These are phyloP conservation scores for Petrocephalus zakoni DNA, from an alignment of 2,113 vertebrate species.

Conservation along the genomic window DNA sequence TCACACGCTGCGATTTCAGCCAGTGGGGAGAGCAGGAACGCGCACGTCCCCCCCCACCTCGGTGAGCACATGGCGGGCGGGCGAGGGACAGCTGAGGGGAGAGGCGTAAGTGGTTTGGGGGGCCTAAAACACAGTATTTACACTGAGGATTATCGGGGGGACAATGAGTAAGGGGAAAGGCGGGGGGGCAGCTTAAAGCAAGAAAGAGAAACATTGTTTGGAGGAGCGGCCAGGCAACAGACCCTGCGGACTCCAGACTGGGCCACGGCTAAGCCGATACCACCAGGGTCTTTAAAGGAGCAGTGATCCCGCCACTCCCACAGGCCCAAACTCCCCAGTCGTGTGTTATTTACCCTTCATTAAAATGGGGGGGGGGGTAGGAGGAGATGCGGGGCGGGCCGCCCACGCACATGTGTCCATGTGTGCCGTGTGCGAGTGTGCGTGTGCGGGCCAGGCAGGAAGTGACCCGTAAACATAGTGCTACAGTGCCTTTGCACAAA, in stretches of 20 bases:
- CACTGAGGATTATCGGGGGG: conserved; percentile 74
- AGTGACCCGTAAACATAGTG: conserved; percentile 95
- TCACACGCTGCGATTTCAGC: not conserved
- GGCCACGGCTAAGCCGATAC: too few relatives aligned
- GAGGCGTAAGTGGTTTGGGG: conserved; percentile 65
- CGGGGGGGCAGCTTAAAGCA: not conserved
- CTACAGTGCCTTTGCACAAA: conserved; percentile 82
- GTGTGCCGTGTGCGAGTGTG: conserved; percentile 8
- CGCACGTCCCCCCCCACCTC: not conserved
- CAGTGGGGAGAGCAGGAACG: conserved; percentile 37
- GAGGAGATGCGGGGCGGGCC: not conserved
- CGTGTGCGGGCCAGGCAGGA: conserved; percentile 85
- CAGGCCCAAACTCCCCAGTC: not conserved
- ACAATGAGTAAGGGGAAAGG: conserved; percentile 11
- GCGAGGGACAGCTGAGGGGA: conserved; percentile 38
- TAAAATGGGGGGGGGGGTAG: not conserved
- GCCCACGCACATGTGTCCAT: conserved; percentile 40
- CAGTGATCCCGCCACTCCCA: not conserved
- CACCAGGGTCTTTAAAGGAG: not conserved
- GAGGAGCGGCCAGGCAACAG: not conserved
- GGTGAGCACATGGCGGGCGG: not conserved
- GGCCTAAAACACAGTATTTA: conserved; percentile 79
- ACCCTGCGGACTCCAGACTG: not conserved
- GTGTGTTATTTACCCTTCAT: not conserved
- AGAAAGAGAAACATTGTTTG: conserved; percentile 7